Percentiles rank a stretch among this genome's conserved stretches.
phyloP scores from a whole-genome alignment of 2,797 vertebrate species.

The Brachyalestes nurse region DNA sequence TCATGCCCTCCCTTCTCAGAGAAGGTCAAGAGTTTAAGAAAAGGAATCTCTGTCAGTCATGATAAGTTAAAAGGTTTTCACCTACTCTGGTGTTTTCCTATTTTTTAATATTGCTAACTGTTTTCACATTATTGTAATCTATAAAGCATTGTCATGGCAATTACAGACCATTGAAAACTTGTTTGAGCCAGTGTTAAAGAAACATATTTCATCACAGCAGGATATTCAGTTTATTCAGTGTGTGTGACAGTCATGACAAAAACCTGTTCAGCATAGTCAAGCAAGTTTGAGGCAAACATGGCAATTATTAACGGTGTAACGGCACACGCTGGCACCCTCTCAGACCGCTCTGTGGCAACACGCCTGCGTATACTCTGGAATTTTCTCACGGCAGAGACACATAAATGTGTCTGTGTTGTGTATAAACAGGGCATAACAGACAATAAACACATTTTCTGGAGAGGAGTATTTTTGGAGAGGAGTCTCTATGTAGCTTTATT shows the following conservation, averaged over 20 bases:
- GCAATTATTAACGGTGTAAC: constrained; percentile 30
- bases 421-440: constrained; percentile 30
- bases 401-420: constrained; percentile 20
- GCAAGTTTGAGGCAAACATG: constrained; percentile 20
- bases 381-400: constrained; percentile 45
- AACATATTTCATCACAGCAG: not conserved
- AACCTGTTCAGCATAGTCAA: constrained; percentile 29
- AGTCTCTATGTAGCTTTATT: too few species aligned
- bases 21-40: too few species aligned
- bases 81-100: too few species aligned
- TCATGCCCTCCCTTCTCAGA: too few species aligned
- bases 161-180: too few species aligned
- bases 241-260: constrained; percentile 10
- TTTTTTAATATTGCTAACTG: too few species aligned
- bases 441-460: constrained; percentile 5
- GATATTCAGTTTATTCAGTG: constrained; percentile 41
- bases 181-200: not conserved
- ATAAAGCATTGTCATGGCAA: too few species aligned
- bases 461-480: not conserved
- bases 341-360: constrained; percentile 40
- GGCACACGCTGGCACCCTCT: constrained; percentile 2
- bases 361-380: constrained; percentile 26
- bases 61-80: too few species aligned
- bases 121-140: too few species aligned
- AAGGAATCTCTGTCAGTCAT: too few species aligned